phyloP scores from a whole-genome alignment of 2,113 vertebrate species.

The Ascaphus truei region DNA sequence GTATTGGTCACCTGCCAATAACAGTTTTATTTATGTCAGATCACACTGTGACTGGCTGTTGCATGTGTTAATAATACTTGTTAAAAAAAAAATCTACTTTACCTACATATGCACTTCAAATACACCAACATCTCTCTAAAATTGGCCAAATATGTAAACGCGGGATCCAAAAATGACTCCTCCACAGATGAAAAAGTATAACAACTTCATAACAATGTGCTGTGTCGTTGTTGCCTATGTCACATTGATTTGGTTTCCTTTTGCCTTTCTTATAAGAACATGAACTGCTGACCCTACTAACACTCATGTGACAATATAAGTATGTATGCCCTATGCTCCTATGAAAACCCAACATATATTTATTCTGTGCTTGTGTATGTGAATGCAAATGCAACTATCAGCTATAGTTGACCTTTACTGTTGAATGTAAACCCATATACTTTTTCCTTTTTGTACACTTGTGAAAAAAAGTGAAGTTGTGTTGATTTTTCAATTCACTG shows the following conservation, averaged over 20 bases:
- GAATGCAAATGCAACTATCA: constrained; percentile 76
- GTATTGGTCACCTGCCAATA: constrained; percentile 67
- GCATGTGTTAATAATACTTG: constrained; percentile 66
- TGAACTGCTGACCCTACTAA: constrained; percentile 62
- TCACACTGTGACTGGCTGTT: constrained; percentile 70
- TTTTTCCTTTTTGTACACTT: constrained; percentile 74
- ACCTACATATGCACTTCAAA: constrained; percentile 67
- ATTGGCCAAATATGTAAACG: constrained; percentile 52
- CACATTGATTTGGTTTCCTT: constrained; percentile 58
- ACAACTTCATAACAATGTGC: constrained; percentile 60
- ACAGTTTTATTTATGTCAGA: constrained; percentile 73
- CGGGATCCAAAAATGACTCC: constrained; percentile 57
- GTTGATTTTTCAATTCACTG: constrained; percentile 67
- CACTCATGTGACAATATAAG: constrained; percentile 66
- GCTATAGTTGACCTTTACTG: constrained; percentile 72
- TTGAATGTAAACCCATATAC: constrained; percentile 73
- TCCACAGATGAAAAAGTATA: constrained; percentile 53
- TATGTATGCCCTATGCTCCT: constrained; percentile 80
- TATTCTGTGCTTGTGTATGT: constrained; percentile 81
- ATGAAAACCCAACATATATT: constrained; percentile 71
- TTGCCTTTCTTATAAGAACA: constrained; percentile 64
- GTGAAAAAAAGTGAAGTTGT: constrained; percentile 74
- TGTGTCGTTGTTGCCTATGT: constrained; percentile 58
- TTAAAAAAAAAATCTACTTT: constrained; percentile 48
- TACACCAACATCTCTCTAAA: constrained; percentile 56